Base-by-base conservation (phyloP, 2,113 vertebrate species). In the Tetrao urogallus region DNA sequence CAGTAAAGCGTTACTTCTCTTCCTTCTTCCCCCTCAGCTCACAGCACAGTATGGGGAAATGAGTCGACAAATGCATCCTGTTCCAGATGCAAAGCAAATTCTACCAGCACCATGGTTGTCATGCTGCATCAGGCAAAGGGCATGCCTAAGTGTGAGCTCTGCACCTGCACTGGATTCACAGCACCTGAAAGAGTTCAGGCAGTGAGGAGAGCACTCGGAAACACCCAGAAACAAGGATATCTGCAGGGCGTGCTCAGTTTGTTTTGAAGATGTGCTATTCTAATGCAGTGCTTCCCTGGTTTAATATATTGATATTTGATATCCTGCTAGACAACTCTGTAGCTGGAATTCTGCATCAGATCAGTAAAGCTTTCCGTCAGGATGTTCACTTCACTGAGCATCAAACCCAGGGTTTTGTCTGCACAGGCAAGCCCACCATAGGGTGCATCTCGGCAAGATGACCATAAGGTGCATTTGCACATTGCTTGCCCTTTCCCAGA, bases 151-250 rank as follows among this genome's bases (percentile, higher is more conserved):
- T 34, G 21, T 36, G 87, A 18, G 24, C 13, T 56, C 42, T 84
- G 48, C 36, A 61, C 7, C 54, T 78, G 73, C 40, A 58, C 30
- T 86, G 58, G 47, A 57, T 21, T 25, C 13, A 69, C n/a, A 79
- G 77, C 86, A 54, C 32, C 69, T 25, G 56, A 80, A 94, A 86
- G 91, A 38, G 79, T 96, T 94, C 91, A 91, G 48, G 80, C 30
- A 61, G 34, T 2, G 10, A 72, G 47, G 13, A 85, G 14, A 85
- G 78, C 84, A 87, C 79, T 85, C 84, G 82, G 87, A 89, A 93
- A 50, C 50, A 77, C 67, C 54, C 45, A 63, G 84, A 89, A 93
- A 93, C 28, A n/a, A 30, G 43, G 17, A 77, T 71, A 85, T 64
- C 87, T 91, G 87, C 78, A 82, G 64, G 79, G 67, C 4, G 12